Evolutionary conservation across 1,140 invertebrate species (phyloP).

Genomic region (Anastrepha obliqua): DNA sequence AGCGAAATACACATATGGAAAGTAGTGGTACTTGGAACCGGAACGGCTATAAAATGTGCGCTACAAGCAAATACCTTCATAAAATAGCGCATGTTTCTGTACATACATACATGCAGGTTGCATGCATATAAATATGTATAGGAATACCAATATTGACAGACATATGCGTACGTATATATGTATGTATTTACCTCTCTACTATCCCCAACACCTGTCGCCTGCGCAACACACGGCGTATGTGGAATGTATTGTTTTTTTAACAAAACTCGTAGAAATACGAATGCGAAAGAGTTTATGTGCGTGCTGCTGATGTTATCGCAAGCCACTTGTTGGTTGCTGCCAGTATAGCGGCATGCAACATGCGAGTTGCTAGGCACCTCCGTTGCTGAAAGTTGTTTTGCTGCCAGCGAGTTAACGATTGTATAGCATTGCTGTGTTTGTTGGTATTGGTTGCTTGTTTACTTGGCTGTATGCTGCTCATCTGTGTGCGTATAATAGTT

Average conservation of each 20-base stretch:
- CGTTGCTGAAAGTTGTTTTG: constrained; percentile 24
- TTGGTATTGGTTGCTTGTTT: neutral
- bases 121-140: neutral
- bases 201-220: neutral
- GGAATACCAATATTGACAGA: neutral
- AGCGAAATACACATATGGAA: neutral
- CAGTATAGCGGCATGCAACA: neutral
- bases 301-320: constrained; percentile 32
- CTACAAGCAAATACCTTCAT: neutral
- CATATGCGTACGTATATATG: neutral
- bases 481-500: constrained; percentile 42
- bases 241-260: neutral
- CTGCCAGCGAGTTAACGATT: neutral
- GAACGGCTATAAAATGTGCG: constrained; percentile 15
- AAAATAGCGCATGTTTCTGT: neutral
- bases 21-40: neutral
- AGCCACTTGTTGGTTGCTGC: neutral
- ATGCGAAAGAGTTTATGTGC: constrained; percentile 11
- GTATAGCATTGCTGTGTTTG: neutral
- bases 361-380: constrained; percentile 1
- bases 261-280: neutral
- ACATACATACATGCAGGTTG: neutral
- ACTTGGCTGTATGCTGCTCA: neutral
- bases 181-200: neutral
- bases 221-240: neutral